Evolutionary conservation across 2,113 vertebrate species (phyloP).

Genomic region (Crotalus viridis): DNA sequence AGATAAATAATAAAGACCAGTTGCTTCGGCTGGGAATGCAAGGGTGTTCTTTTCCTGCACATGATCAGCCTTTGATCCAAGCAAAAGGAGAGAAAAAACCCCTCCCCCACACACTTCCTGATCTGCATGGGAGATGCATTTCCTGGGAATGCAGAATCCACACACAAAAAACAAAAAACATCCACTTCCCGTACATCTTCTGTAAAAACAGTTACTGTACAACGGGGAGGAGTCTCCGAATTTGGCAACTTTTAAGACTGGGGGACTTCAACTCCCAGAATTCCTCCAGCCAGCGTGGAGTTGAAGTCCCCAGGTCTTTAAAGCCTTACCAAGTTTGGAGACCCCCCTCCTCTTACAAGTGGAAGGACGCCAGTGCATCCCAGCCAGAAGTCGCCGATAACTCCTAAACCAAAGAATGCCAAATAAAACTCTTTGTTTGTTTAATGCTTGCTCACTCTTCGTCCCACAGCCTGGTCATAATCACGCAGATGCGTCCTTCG

Average conservation of each 20-base stretch:
- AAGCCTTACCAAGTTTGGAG: background rate
- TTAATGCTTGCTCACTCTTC: background rate
- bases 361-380: fast-evolving
- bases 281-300: background rate
- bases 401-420: background rate
- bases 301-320: background rate
- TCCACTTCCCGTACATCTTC: too few relatives aligned
- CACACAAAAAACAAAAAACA: too few relatives aligned
- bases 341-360: background rate
- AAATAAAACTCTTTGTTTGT: background rate
- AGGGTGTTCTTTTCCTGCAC: background rate
- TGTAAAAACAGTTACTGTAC: background rate
- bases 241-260: too few relatives aligned
- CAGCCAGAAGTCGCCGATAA: background rate
- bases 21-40: background rate
- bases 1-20: background rate
- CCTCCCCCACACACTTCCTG: background rate
- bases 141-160: background rate
- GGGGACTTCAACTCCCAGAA: background rate
- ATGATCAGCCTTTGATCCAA: background rate
- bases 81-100: too few relatives aligned
- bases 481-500: background rate
- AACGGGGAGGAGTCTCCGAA: background rate
- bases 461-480: background rate
- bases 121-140: background rate